Evolutionary conservation across 2,888 invertebrate genomes (phyloP), one percentile per base, ranked within the genome.

Genomic region (Dolichopus griseipennis): DNA sequence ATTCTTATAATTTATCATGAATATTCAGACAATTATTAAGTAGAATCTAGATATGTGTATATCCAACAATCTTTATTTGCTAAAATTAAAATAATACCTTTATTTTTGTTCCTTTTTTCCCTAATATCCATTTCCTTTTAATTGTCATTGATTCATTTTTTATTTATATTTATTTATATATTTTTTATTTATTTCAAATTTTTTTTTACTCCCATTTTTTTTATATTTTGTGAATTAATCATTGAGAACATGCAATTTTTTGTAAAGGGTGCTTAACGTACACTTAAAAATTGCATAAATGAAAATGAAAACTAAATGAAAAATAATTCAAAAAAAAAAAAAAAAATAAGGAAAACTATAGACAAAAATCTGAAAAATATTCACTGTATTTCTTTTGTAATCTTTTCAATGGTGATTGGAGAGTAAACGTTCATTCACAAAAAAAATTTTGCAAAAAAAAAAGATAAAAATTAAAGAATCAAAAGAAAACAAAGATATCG

Each of bases 381-480:
- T 52, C 52, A 52, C 52, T 6, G 1, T n/a, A n/a, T 52, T 52
- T 52, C 18, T 18, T 52, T 52, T 18, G 52, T 18, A 6, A 12
- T 18, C 2, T 52, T 52, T 52, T 15, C 4, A 12, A 52, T 52
- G 52, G 52, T 52, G 8, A 15, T 7, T 41, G 52, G 18, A 6
- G 18, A 52, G 52, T 52, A 52, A 52, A n/a, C 18, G 52, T 52
- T 52, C 52, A 52, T 52, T 52, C 52, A 52, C 52, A 52, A 52
- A 52, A 37, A 52, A 6, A n/a, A n/a, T n/a, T n/a, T 12, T 52
- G 18, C 9, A 52, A 18, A 52, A 2, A 37, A 37, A 5, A 37
- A 37, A 37, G 8, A 37, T 2, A 37, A 37, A 37, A 37, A 37
- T 7, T 9, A 37, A 37, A 37, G 12, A 37, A 37, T 10, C 1